A percentile compares a stretch with the other conserved stretches of the same genome.
Evolutionary conservation across 1,140 invertebrate genomes (phyloP).

Genomic region (Drosophila sturtevanti): DNA sequence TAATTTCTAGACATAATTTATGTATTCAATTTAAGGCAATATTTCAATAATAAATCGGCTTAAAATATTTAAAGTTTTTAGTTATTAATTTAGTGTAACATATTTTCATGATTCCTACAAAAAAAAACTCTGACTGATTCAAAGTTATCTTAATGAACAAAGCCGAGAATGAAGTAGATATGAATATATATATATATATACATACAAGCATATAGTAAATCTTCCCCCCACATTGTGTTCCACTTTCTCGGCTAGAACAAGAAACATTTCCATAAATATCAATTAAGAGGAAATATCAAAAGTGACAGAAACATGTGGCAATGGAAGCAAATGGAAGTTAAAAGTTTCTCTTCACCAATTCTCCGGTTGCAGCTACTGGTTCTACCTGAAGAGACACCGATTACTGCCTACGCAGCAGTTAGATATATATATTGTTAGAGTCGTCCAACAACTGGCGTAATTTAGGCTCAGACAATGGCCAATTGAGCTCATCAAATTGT

Average conservation of each 20-base stretch:
- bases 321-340: too few relatives aligned
- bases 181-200: too few relatives aligned
- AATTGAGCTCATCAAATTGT: constrained; percentile 54
- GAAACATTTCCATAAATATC: constrained; percentile 76
- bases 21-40: too few relatives aligned
- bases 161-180: neutral
- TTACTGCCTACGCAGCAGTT: constrained; percentile 33
- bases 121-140: neutral
- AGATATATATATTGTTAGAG: too few relatives aligned
- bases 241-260: constrained; percentile 51
- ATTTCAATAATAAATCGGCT: neutral
- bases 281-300: constrained; percentile 72
- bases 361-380: constrained; percentile 9
- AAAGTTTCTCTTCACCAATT: too few relatives aligned
- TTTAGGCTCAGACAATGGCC: constrained; percentile 17
- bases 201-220: neutral
- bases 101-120: neutral
- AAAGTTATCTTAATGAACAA: neutral
- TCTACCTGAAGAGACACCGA: constrained; percentile 28
- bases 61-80: neutral
- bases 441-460: too few relatives aligned
- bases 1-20: too few relatives aligned
- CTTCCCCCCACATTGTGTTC: constrained; percentile 56
- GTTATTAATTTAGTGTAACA: too few relatives aligned
- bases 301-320: constrained; percentile 65